Percentiles rank a stretch among this genome's conserved stretches.
These are phyloP conservation scores for Pseudococcus viburni DNA, from an alignment of 2,888 invertebrate genomes.

Conservation along the genomic window DNA sequence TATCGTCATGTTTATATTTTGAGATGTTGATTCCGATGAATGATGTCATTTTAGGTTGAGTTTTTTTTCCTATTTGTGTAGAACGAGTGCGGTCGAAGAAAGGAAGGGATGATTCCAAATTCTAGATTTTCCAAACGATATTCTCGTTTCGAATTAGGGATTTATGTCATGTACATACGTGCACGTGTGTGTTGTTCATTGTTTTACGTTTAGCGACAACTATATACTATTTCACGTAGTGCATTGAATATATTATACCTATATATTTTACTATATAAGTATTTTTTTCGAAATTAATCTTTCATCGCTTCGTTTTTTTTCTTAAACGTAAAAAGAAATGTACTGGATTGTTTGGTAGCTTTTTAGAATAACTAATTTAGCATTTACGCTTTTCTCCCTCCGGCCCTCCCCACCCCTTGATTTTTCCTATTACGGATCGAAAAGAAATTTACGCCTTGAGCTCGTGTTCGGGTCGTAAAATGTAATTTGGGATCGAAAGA, in stretches of 20 bases:
- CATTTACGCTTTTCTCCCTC: slow-evolving; percentile 35
- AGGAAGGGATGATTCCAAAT: neutral
- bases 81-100: too few species aligned
- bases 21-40: neutral
- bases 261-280: slow-evolving; percentile 15
- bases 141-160: neutral
- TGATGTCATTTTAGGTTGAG: neutral
- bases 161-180: slow-evolving; percentile 49
- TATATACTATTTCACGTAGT: slow-evolving; percentile 50
- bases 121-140: neutral
- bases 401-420: neutral
- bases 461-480: neutral
- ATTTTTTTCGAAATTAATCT: slow-evolving; percentile 45
- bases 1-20: neutral
- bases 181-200: slow-evolving; percentile 55
- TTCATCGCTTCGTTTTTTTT: slow-evolving; percentile 52
- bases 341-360: slow-evolving; percentile 44
- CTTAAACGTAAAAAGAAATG: slow-evolving; percentile 40
- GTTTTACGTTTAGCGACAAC: slow-evolving; percentile 49
- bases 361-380: slow-evolving; percentile 49
- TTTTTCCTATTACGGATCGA: neutral
- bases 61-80: neutral
- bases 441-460: neutral
- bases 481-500: slow-evolving; percentile 11
- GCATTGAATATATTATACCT: slow-evolving; percentile 42